Conservation (phyloP, 2,113 vertebrate species). For the Brachypteracias leptosomus region DNA sequence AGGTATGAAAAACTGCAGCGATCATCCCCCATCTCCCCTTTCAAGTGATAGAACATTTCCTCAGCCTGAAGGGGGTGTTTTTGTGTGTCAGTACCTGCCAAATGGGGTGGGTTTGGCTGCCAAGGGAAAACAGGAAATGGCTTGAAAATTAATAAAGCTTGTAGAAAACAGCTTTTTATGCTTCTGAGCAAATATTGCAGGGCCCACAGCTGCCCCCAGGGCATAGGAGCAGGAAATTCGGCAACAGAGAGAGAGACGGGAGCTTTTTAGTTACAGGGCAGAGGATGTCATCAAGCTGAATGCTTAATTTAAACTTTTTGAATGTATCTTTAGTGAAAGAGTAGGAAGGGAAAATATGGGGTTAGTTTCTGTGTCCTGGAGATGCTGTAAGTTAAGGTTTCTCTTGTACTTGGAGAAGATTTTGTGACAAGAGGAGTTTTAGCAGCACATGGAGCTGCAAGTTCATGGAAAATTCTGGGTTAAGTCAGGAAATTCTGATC, state of each 20-base stretch:
- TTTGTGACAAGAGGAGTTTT: not conserved
- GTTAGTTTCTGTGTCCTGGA: not conserved
- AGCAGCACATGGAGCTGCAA: not conserved
- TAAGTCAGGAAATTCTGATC: not conserved
- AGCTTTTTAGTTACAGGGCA: not conserved
- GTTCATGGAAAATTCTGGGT: not conserved
- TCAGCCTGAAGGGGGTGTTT: not conserved
- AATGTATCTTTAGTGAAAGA: not conserved
- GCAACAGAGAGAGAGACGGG: not conserved
- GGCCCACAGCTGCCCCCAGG: not conserved
- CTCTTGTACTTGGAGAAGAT: not conserved
- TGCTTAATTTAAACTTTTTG: not conserved
- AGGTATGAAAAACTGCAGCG: not conserved
- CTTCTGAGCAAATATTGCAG: not conserved
- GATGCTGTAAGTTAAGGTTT: not conserved
- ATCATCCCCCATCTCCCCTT: not conserved
- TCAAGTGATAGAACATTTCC: not conserved
- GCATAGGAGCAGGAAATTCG: conserved; percentile 1
- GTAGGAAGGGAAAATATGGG: not conserved
- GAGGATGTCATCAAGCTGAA: not conserved
- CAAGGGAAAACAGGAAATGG: conserved; percentile 70
- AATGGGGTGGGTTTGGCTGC: conserved; percentile 46
- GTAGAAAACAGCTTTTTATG: conserved; percentile 53
- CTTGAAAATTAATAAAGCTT: conserved; percentile 64
- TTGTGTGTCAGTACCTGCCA: conserved; percentile 42